Base-by-base conservation (phyloP, 2,113 vertebrate species). In the Triplophysa siluroides region DNA sequence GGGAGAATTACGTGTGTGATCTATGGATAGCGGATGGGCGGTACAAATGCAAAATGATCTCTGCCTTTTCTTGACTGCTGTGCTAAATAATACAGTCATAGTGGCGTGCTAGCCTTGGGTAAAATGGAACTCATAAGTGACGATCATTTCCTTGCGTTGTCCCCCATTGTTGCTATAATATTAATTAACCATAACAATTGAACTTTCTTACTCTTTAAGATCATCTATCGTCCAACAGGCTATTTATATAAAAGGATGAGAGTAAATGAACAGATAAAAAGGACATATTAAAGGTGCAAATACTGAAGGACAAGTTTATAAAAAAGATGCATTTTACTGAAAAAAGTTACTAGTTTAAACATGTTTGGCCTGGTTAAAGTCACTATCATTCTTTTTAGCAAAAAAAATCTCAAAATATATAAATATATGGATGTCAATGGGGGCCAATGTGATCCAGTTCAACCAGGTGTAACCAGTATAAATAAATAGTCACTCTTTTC, bases 121-220 rank as follows among this genome's bases (percentile, higher is more conserved):
- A 65, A 76, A 65, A 76, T 76, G 62, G 62, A 43, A 54, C 16
- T 65, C 75, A 65, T 64, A 77, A 65, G 75, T 65, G 75, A 76
- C 45, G 26, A 60, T 45, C 52, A 77, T 77, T 77, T 65, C 26
- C 62, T 66, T 65, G 11, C 62, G 38, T 60, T 77, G 41, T 50
- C 62, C 75, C 45, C 45, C 43, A 54, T 11, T 77, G 45, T 21
- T 24, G 26, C 75, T 54, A 77, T 77, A 77, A 77, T 66, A 77
- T 66, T 45, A 77, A 77, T 77, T 77, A 77, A 77, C 62, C 62
- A 77, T 77, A 26, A 54, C 62, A 24, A 66, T 45, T 77, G 62
- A 77, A 45, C 62, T 77, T 77, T 77, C 45, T 65, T 26, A 63
- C 41, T 61, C 16, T 63, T 43, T 74, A 74, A 63, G 60, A 76